Evolutionary conservation across 2,797 vertebrate genomes (phyloP), one percentile per base, ranked within the genome.

Genomic region (Parauchenoglanis ngamensis): DNA sequence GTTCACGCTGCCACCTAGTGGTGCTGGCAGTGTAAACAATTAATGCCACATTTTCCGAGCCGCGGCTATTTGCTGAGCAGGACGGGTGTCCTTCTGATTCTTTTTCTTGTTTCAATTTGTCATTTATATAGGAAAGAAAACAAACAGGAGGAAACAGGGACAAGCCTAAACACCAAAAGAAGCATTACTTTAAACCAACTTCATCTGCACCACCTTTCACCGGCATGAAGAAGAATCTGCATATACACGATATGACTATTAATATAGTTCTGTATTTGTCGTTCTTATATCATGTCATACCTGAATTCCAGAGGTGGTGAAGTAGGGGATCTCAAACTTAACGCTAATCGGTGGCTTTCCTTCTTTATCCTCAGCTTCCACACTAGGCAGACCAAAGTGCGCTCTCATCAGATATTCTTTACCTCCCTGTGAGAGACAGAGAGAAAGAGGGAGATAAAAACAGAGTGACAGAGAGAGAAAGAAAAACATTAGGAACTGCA

Each of bases 301-400:
- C 98, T 99, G 98, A 92, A 99, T 99, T 93, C 98, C 98, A 15
- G 98, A 99, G 78, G 98, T 99, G 92, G 98, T 99, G 94, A 99
- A 99, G 93, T 99, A 99, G 0, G 98, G 98, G 90, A 99, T 99
- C 94, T 99, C 98, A 90, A 99, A 99, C 94, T 99, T 99, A 8
- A 99, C 98, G 4, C 98, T 99, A 91, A 99, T 99, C 1, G 98
- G 98, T 1, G 98, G 98, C 91, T 99, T 99, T 87, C 98, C 98
- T 92, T 99, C 98, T 90, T 99, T 99, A 93, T 99, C 98, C 93
- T 99, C 98, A 0, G 98, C 98, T 94, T 99, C 98, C 19, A 99
- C 98, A 1, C 98, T 99, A 1, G 98, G 98, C 85, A 99, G 95
- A 2, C 98, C 98, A 0, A 99, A 99, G 92, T 99, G 98, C 17